Conservation (phyloP, 2,888 invertebrate genomes). For the Congeria kusceri region DNA sequence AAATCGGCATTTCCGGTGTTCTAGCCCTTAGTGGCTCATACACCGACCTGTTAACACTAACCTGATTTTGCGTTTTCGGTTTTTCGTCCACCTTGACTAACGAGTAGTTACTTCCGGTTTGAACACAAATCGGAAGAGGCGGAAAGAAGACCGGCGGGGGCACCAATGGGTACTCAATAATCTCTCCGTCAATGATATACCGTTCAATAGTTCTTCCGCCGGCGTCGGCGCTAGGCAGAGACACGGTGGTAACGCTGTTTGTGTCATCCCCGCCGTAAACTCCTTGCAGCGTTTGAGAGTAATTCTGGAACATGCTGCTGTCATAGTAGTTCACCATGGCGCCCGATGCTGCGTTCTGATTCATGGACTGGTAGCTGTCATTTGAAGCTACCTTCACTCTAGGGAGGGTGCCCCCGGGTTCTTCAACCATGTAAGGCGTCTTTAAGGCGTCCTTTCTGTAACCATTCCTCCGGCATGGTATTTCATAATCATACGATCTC, state of each 20-base stretch:
- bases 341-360: constrained; percentile 50
- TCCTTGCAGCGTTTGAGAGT: constrained; percentile 30
- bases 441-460: constrained; percentile 40
- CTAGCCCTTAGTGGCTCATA: constrained; percentile 12
- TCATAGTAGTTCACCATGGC: constrained; percentile 51
- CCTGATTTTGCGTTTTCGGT: constrained; percentile 25
- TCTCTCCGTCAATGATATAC: constrained; percentile 42
- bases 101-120: constrained; percentile 47
- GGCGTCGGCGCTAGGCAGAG: background rate
- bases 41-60: background rate
- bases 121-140: constrained; percentile 28
- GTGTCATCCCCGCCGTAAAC: constrained; percentile 16
- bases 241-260: constrained; percentile 25
- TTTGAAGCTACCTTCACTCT: constrained; percentile 34
- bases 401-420: constrained; percentile 39
- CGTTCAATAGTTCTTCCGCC: constrained; percentile 19
- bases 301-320: constrained; percentile 38
- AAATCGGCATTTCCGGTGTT: constrained; percentile 59
- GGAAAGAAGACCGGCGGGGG: constrained; percentile 33
- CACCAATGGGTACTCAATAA: constrained; percentile 21
- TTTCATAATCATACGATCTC: constrained; percentile 49
- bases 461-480: constrained; percentile 15
- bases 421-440: constrained; percentile 50
- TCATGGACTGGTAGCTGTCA: constrained; percentile 51
- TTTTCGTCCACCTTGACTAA: constrained; percentile 60